phyloP scores from a whole-genome alignment of 1,140 invertebrate genomes.

The Platyscapa corneri region DNA sequence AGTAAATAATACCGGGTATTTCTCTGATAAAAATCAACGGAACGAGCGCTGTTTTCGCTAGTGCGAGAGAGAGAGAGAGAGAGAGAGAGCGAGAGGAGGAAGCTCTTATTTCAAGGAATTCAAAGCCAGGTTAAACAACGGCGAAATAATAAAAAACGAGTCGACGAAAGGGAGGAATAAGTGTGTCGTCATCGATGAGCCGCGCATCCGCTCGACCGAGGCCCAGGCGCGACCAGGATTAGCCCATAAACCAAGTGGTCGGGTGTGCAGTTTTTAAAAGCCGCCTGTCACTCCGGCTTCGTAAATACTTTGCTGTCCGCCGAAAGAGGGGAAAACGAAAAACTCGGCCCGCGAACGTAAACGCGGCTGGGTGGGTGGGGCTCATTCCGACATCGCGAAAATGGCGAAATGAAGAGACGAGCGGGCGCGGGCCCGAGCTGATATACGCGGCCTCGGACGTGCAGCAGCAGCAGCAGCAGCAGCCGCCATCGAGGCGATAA shows the following conservation, averaged over 20 bases:
- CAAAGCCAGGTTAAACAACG: too few relatives aligned
- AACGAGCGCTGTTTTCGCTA: too few relatives aligned
- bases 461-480: background rate
- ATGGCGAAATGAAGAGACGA: conserved; percentile 10
- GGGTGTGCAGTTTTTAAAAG: conserved; percentile 7
- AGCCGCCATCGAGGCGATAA: conserved; percentile 27
- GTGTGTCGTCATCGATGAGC: background rate
- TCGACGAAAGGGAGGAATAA: background rate
- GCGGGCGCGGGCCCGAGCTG: background rate
- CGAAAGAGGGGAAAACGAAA: background rate
- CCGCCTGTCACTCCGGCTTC: background rate
- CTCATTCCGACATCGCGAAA: conserved; percentile 24
- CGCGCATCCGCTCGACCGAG: background rate
- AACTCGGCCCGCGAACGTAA: background rate
- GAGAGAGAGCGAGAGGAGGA: too few relatives aligned
- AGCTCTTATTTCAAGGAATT: too few relatives aligned
- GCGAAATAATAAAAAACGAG: too few relatives aligned
- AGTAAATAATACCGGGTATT: too few relatives aligned
- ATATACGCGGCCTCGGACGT: background rate
- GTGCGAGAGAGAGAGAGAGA: too few relatives aligned
- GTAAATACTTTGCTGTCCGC: background rate
- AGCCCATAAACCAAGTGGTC: conserved; percentile 12
- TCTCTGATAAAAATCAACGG: too few relatives aligned
- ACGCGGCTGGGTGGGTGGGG: background rate
- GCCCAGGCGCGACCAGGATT: background rate